phyloP scores from a whole-genome alignment of 2,888 invertebrate genomes.

The Antitype chi region DNA sequence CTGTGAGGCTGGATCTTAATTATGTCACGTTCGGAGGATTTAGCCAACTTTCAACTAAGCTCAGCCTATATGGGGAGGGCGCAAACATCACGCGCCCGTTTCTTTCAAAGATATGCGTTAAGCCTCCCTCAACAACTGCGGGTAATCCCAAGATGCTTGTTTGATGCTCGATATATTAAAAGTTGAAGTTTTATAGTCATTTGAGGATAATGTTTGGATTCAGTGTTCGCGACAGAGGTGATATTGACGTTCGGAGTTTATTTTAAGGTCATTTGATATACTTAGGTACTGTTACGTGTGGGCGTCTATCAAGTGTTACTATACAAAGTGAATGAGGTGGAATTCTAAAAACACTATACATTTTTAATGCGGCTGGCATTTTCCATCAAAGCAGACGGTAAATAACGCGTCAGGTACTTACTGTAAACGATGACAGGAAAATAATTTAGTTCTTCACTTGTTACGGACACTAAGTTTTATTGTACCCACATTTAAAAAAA shows the following conservation, averaged over 20 bases:
- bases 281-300: neutral
- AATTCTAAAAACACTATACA: conserved; percentile 34
- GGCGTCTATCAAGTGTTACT: conserved; percentile 21
- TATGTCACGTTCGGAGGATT: conserved; percentile 84
- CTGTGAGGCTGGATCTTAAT: conserved; percentile 76
- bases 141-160: conserved; percentile 73
- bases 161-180: conserved; percentile 68
- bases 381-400: conserved; percentile 38
- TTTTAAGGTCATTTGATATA: conserved; percentile 12
- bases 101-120: conserved; percentile 82
- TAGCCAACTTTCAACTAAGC: conserved; percentile 78
- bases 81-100: conserved; percentile 80
- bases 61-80: conserved; percentile 75
- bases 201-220: conserved; percentile 53
- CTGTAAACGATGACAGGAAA: neutral
- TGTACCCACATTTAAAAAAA: neutral
- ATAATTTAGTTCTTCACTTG: neutral
- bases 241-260: conserved; percentile 20
- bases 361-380: conserved; percentile 39
- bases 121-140: conserved; percentile 77
- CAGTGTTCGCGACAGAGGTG: conserved; percentile 1
- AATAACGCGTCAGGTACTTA: conserved; percentile 11
- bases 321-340: conserved; percentile 2
- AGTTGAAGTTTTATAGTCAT: conserved; percentile 66
- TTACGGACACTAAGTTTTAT: neutral